Evolutionary conservation across 2,113 vertebrate genomes (phyloP), one percentile per base, ranked within the genome.

Genomic region (Urocolius indicus): DNA sequence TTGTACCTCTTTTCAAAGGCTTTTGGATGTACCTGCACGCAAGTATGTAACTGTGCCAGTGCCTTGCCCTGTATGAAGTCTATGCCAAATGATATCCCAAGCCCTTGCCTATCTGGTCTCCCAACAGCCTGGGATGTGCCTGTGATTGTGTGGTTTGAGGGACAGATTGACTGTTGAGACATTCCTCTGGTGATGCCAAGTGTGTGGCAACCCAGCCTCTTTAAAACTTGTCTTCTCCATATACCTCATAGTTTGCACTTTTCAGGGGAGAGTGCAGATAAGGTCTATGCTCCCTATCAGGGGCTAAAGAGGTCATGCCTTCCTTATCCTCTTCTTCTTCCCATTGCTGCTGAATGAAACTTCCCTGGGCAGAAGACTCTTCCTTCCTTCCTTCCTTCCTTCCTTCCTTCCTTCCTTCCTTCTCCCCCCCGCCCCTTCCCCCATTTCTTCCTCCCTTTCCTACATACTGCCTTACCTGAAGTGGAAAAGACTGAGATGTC

Each of bases 141-240:
- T 54, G 16, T 45, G 63, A 18, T 9, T 54, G 30, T 1, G 2
- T 16, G 38, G 21, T 61, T 61, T 81, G 38, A 72, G 30, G 52
- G 46, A 24, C 2, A 48, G 61, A 58, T 3, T 65, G 34, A 4
- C 16, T 49, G 10, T 41, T 55, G 52, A 26, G 18, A 20, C n/a
- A 30, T 19, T 81, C 21, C 48, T 63, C 13, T 81, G 38, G 9
- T 32, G 30, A 65, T 30, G 18, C 16, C 18, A 43, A 61, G n/a
- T 0, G 0, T 62, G 18, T 32, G 26, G 36, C 16, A 75, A n/a
- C 51, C 17, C 34, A 84, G 8, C 2, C 3, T n/a, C 3, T 0
- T 43, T 52, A 61, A 87, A 73, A 52, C 12, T 34, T 78, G 5
- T 63, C 30, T 49, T 78, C n/a, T 67, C 7, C 3, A 3, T 27